A percentile compares a stretch with the other conserved stretches of the same genome.
Evolutionary conservation across 2,888 invertebrate genomes (phyloP).

Genomic region (Leucophora obtusa): DNA sequence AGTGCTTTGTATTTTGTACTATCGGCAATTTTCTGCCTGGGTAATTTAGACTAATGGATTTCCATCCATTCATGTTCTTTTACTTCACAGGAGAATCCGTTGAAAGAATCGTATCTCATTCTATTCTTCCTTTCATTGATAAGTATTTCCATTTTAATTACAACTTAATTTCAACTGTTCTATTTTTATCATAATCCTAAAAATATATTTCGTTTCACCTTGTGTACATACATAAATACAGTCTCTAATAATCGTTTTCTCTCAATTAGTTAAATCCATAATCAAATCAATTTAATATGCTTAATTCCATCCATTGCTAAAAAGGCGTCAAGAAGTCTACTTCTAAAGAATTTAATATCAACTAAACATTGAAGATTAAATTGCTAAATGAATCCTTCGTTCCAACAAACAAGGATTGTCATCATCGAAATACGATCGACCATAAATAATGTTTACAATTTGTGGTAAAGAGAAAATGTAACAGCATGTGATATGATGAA

Average conservation of each 20-base stretch:
- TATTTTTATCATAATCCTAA: not conserved
- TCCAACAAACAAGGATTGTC: slow-evolving; percentile 38
- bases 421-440: slow-evolving; percentile 39
- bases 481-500: slow-evolving; percentile 46
- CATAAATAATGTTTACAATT: slow-evolving; percentile 62
- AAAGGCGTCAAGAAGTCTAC: slow-evolving; percentile 71
- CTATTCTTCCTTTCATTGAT: not conserved
- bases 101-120: not conserved
- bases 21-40: too few relatives aligned
- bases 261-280: slow-evolving; percentile 68
- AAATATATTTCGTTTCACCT: slow-evolving; percentile 36
- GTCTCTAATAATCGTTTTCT: slow-evolving; percentile 17
- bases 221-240: slow-evolving; percentile 15
- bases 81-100: too few relatives aligned
- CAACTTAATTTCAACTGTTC: slow-evolving; percentile 1
- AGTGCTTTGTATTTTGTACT: too few relatives aligned
- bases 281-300: slow-evolving; percentile 72
- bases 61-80: too few relatives aligned
- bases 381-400: not conserved
- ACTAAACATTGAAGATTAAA: not conserved
- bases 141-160: not conserved
- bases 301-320: slow-evolving; percentile 67
- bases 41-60: too few relatives aligned
- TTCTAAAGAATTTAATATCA: slow-evolving; percentile 30
- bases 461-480: slow-evolving; percentile 52